These are phyloP conservation scores for Cheumatopsyche charites DNA, from an alignment of 1,140 invertebrate genomes.

Conservation along the genomic window DNA sequence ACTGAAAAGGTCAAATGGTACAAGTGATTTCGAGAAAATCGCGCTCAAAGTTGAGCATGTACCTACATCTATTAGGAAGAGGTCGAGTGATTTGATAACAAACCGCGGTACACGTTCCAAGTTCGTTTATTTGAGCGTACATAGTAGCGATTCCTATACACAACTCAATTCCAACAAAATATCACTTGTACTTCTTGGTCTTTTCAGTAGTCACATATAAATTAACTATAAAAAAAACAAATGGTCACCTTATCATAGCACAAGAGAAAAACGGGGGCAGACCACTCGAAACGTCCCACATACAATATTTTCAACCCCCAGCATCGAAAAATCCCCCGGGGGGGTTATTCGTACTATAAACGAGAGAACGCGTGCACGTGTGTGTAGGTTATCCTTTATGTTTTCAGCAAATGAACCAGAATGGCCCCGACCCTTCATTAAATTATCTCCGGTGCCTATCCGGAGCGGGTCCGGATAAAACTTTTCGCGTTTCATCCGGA, in stretches of 20 bases:
- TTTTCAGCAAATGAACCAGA: constrained; percentile 25
- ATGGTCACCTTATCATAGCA: background rate
- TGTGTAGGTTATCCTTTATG: constrained; percentile 24
- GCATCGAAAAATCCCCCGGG: too few relatives aligned
- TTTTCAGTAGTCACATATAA: too few relatives aligned
- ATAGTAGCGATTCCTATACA: background rate
- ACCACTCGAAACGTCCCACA: too few relatives aligned
- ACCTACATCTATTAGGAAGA: too few relatives aligned
- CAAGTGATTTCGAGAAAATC: too few relatives aligned
- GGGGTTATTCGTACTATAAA: background rate
- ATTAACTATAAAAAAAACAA: background rate
- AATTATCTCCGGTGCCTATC: constrained; percentile 1
- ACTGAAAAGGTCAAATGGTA: too few relatives aligned
- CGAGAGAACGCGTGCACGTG: background rate
- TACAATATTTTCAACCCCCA: too few relatives aligned
- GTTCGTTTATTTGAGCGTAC: too few relatives aligned
- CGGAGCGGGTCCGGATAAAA: background rate
- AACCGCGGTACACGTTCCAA: too few relatives aligned
- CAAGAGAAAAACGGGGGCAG: background rate
- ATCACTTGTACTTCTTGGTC: too few relatives aligned
- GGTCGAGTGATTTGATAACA: too few relatives aligned
- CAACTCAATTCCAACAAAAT: background rate
- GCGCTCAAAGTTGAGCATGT: too few relatives aligned
- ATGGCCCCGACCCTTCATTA: constrained; percentile 18
- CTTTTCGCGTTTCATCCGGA: constrained; percentile 25